Evolutionary conservation across 1,140 invertebrate genomes (phyloP).

Genomic region (Asbolus verrucosus): DNA sequence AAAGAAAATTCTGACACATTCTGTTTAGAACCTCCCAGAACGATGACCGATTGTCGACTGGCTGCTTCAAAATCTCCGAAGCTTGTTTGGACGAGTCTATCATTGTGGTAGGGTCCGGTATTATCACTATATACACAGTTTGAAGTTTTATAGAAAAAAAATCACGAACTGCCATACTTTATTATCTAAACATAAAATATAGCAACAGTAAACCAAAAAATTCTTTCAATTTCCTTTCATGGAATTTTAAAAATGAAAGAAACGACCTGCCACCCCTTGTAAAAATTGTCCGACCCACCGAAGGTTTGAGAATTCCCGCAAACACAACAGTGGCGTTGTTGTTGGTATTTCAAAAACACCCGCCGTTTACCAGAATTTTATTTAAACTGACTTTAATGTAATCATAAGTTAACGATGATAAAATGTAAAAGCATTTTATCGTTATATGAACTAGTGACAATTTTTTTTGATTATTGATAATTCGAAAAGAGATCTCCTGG

Average conservation of each 20-base stretch:
- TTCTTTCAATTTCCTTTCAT: too few species aligned
- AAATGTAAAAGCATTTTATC: background rate
- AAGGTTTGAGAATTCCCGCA: slow-evolving; percentile 1
- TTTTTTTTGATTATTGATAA: background rate
- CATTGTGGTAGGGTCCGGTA: slow-evolving; percentile 52
- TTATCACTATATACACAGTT: too few species aligned
- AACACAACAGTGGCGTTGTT: slow-evolving; percentile 7
- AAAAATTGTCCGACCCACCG: slow-evolving; percentile 9
- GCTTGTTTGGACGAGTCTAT: slow-evolving; percentile 65
- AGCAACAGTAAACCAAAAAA: too few species aligned
- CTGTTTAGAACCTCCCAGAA: slow-evolving; percentile 61
- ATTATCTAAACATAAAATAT: too few species aligned
- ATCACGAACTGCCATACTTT: too few species aligned
- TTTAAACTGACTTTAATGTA: too few species aligned
- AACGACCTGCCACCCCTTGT: slow-evolving; percentile 5
- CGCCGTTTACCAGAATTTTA: too few species aligned
- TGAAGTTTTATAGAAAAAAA: too few species aligned
- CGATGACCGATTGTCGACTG: slow-evolving; percentile 65
- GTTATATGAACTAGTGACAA: background rate
- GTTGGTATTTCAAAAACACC: slow-evolving; percentile 10
- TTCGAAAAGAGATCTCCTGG: too few species aligned
- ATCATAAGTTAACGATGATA: too few species aligned
- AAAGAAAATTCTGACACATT: slow-evolving; percentile 64
- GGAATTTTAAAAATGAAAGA: background rate
- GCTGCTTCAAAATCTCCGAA: slow-evolving; percentile 63